Conservation (phyloP, 37 sponge, comb jelly and placozoan genomes). For the Dysidea cf. avara region DNA sequence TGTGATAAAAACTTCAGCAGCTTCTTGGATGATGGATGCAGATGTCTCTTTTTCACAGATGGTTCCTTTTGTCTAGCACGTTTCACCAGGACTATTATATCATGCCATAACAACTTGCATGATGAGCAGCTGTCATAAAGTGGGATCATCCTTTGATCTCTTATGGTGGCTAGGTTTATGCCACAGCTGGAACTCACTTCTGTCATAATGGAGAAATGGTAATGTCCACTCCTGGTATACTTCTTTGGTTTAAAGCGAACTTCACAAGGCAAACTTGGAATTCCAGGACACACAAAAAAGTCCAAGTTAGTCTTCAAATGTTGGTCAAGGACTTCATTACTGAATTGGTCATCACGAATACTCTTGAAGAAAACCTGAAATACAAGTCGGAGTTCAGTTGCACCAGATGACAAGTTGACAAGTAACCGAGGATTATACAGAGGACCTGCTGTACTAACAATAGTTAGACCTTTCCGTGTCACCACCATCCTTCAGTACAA, state of each 20-base stretch:
- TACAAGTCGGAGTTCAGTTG: too few relatives aligned
- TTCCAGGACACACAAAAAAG: constrained; percentile 6
- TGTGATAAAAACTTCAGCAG: not conserved
- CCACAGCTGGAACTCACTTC: not conserved
- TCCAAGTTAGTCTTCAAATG: not conserved
- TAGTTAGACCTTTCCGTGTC: too few relatives aligned
- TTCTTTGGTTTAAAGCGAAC: constrained; percentile 12
- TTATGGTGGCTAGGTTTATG: not conserved
- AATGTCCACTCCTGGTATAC: not conserved
- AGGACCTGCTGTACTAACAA: too few relatives aligned
- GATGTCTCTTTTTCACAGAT: not conserved
- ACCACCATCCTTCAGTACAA: constrained; percentile 3
- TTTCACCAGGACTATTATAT: not conserved
- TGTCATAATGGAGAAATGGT: not conserved
- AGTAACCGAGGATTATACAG: not conserved
- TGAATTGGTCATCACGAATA: too few relatives aligned
- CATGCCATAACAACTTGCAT: constrained; percentile 6
- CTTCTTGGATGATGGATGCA: not conserved
- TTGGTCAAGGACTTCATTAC: too few relatives aligned
- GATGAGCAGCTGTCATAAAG: not conserved
- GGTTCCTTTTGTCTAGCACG: not conserved
- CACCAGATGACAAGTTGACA: too few relatives aligned
- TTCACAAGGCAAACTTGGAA: not conserved
- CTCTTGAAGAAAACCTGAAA: too few relatives aligned
- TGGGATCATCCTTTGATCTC: not conserved